Evolutionary conservation across 2,888 invertebrate species (phyloP), one percentile per base, ranked within the genome.

Genomic region (Eledona agricola): DNA sequence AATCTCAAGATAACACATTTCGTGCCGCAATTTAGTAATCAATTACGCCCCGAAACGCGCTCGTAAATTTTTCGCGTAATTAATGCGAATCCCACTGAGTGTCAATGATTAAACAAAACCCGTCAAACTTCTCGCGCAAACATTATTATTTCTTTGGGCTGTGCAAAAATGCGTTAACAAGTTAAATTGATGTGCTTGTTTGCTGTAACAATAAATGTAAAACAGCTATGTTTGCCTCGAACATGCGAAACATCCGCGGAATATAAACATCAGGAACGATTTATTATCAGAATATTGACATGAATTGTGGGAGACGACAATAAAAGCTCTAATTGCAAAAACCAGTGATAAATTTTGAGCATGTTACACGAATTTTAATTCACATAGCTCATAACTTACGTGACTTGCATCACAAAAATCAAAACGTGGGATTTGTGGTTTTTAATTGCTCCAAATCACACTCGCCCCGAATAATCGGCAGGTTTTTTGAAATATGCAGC

Each of bases 271-370:
- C 38, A 38, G 17, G 20, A 32, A 46, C 47, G 54, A 59, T 59
- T 59, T 59, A 59, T 59, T 37, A 51, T 51, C 52, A 34, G 57
- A 57, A 54, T 57, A 57, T 54, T 57, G 59, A 59, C 57, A 54
- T 51, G 56, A 59, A 55, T 54, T 59, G 54, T 49, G 54, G 34
- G 46, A 52, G 43, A 56, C 49, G 47, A 49, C 43, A 45, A 52
- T 52, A 52, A 52, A 37, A 28, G 52, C 46, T 46, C 46, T 52
- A 52, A 52, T 52, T 52, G 52, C 45, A 46, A 52, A 46, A 52
- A 52, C 26, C 38, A 31, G 20, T 40, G 46, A 52, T 46, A 46
- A 46, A 52, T 45, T 46, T 38, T 19, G 20, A 25, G 46, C 32
- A 42, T 50, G 50, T 35, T 31, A 23, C 46, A 31, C 32, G 51